Conservation (phyloP, 2,797 vertebrate species). For the Dendrocincla fuliginosa region DNA sequence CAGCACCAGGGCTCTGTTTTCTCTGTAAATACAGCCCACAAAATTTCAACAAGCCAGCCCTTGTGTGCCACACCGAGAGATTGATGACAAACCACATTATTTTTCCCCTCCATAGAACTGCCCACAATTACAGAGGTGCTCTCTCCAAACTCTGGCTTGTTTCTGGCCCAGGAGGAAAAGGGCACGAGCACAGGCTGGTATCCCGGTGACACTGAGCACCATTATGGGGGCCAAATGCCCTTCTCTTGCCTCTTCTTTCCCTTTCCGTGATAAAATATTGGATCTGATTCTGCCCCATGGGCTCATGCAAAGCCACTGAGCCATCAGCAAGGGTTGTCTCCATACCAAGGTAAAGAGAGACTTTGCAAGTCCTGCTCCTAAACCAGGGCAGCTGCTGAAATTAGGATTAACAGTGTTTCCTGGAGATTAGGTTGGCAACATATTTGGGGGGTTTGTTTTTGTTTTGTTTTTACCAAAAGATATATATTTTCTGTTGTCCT, state of each 20-base stretch:
- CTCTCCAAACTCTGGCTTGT: constrained; percentile 68
- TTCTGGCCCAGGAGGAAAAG: constrained; percentile 54
- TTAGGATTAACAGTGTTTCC: background rate
- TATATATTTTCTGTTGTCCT: background rate
- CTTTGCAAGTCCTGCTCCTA: background rate
- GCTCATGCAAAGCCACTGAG: background rate
- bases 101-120: constrained; percentile 72
- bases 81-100: constrained; percentile 81
- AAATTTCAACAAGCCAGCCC: constrained; percentile 81
- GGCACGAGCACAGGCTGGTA: background rate
- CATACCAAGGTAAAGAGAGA: background rate
- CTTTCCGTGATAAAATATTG: background rate
- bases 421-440: background rate
- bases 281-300: background rate
- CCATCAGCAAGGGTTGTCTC: constrained; percentile 10
- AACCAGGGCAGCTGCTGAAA: background rate
- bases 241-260: constrained; percentile 16
- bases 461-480: background rate
- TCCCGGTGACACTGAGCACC: constrained; percentile 26
- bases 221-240: constrained; percentile 51
- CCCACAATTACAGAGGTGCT: constrained; percentile 70
- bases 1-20: constrained; percentile 79
- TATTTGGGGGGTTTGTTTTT: background rate
- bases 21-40: constrained; percentile 81
- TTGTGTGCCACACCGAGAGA: constrained; percentile 77